Evolutionary conservation across 2,113 vertebrate species (phyloP).

Genomic region (Semnornis frantzii): DNA sequence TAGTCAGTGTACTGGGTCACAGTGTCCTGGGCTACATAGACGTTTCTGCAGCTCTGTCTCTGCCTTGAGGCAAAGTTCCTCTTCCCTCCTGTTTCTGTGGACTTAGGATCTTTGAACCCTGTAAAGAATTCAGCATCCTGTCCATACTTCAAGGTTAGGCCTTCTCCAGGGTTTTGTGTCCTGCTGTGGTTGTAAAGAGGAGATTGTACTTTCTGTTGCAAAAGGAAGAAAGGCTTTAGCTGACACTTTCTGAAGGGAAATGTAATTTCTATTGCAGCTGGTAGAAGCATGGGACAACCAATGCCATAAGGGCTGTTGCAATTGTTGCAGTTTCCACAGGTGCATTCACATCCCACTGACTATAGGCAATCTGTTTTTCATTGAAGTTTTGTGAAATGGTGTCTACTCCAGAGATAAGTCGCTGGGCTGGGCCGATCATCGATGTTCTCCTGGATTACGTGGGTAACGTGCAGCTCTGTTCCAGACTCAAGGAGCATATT

Average conservation of each 20-base stretch:
- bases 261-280: background rate
- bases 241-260: background rate
- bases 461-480: conserved; percentile 88
- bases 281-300: background rate
- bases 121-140: background rate
- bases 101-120: background rate
- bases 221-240: background rate
- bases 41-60: background rate
- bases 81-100: background rate
- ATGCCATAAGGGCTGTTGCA: background rate
- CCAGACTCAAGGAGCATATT: conserved; percentile 85
- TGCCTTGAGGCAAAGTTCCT: background rate
- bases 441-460: conserved; percentile 94
- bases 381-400: conserved; percentile 94
- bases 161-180: background rate
- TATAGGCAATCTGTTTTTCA: background rate
- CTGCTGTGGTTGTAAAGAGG: background rate
- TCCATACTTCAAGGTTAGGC: background rate
- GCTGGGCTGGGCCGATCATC: conserved; percentile 88
- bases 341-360: background rate
- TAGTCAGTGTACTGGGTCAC: background rate
- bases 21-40: background rate
- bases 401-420: conserved; percentile 81
- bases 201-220: background rate
- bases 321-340: background rate